These are phyloP conservation scores for Channa striata DNA, from an alignment of 2,797 vertebrate species.

Conservation along the genomic window DNA sequence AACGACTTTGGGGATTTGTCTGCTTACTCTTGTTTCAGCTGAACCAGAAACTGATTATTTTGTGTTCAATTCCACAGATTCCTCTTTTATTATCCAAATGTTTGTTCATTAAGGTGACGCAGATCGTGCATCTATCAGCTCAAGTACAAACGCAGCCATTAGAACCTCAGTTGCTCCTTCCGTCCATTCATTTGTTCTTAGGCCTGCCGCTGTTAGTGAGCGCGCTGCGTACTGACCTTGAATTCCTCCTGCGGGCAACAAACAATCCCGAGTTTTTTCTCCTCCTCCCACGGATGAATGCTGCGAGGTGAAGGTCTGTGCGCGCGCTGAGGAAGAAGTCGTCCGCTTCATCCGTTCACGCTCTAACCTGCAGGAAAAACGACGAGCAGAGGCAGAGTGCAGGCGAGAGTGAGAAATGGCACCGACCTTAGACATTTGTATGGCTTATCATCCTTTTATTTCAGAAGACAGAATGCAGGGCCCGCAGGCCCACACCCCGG, in stretches of 20 bases:
- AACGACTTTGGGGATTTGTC: not conserved
- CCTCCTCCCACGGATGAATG: constrained; percentile 66
- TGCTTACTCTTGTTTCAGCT: not conserved
- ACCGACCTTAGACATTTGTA: constrained; percentile 7
- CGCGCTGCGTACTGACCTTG: constrained; percentile 79
- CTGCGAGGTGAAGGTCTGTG: constrained; percentile 68
- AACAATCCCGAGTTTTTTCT: constrained; percentile 74
- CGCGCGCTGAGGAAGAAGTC: constrained; percentile 62
- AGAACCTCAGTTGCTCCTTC: constrained; percentile 21
- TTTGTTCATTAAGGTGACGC: constrained; percentile 16
- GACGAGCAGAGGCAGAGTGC: constrained; percentile 29
- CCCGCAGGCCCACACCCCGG: not conserved
- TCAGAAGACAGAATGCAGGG: not conserved
- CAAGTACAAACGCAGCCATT: constrained; percentile 47
- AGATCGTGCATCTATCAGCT: constrained; percentile 28
- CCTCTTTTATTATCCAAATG: constrained; percentile 17
- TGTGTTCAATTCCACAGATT: constrained; percentile 14
- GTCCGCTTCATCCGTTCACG: constrained; percentile 79
- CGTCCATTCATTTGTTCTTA: constrained; percentile 38
- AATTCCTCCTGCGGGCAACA: constrained; percentile 73
- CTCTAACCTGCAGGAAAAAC: constrained; percentile 74
- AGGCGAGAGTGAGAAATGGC: constrained; percentile 36
- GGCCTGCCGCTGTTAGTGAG: constrained; percentile 22
- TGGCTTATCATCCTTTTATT: constrained; percentile 23
- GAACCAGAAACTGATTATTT: not conserved